These are phyloP conservation scores for Heliconius hewitsoni DNA, from an alignment of 1,140 invertebrate species.

Conservation along the genomic window DNA sequence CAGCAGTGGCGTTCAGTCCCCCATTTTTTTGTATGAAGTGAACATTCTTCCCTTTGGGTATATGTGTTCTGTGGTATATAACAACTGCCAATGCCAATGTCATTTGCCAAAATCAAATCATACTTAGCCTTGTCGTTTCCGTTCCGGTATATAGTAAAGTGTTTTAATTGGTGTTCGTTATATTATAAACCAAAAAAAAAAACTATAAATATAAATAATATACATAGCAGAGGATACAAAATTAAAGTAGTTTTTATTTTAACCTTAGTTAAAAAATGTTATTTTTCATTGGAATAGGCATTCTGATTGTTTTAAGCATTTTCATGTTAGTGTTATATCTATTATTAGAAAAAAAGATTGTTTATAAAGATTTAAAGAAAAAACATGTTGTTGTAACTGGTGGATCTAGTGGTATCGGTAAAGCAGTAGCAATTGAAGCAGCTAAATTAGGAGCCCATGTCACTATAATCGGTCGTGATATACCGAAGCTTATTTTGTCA, in stretches of 20 bases:
- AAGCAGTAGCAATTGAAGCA: constrained; percentile 89
- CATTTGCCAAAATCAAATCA: neutral
- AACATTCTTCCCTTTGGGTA: too few species aligned
- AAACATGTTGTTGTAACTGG: constrained; percentile 91
- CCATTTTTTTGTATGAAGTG: too few species aligned
- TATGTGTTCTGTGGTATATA: too few species aligned
- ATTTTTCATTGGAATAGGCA: constrained; percentile 31
- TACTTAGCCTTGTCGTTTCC: too few species aligned
- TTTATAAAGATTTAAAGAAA: constrained; percentile 68
- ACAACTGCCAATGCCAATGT: neutral
- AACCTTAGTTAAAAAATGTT: constrained; percentile 31
- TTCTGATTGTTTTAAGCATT: constrained; percentile 38
- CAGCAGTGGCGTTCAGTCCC: too few species aligned
- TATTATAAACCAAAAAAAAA: neutral
- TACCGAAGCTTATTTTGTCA: constrained; percentile 84
- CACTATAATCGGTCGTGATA: constrained; percentile 93
- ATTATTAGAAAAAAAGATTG: constrained; percentile 56
- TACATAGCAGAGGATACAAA: neutral
- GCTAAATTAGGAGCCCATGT: constrained; percentile 91
- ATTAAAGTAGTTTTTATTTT: neutral
- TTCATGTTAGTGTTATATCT: constrained; percentile 45
- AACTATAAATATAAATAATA: neutral
- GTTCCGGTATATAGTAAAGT: neutral
- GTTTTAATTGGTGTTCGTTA: neutral
- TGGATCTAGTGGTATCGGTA: constrained; percentile 97